Conservation (phyloP, 2,113 vertebrate species). For the Odocoileus hemionus region DNA sequence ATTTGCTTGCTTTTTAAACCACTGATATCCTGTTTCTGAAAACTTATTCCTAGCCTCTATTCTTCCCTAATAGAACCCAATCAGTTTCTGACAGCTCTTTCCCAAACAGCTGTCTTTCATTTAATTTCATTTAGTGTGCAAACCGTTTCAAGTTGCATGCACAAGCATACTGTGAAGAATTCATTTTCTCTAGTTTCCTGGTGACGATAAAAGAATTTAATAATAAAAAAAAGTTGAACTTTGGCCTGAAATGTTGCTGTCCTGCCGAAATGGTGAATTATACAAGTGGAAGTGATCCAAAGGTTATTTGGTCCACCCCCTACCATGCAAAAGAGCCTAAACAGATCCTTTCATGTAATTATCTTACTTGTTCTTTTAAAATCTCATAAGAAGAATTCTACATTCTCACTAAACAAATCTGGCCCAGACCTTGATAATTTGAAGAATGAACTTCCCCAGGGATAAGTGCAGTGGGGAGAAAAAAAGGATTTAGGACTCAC, state of each 20-base stretch:
- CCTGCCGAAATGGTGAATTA: slow-evolving; percentile 61
- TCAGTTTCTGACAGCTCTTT: slow-evolving; percentile 69
- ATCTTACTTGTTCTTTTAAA: slow-evolving; percentile 64
- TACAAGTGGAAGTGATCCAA: slow-evolving; percentile 59
- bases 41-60: slow-evolving; percentile 49
- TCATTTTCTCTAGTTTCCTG: slow-evolving; percentile 74
- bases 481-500: background rate
- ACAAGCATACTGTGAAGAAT: slow-evolving; percentile 69
- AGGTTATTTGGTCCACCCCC: slow-evolving; percentile 51
- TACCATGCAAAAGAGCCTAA: slow-evolving; percentile 44
- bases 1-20: slow-evolving; percentile 56
- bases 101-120: slow-evolving; percentile 74
- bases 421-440: slow-evolving; percentile 60
- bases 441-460: slow-evolving; percentile 54
- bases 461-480: background rate
- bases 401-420: slow-evolving; percentile 65
- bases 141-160: slow-evolving; percentile 69
- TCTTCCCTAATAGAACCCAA: slow-evolving; percentile 64
- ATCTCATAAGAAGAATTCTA: slow-evolving; percentile 54
- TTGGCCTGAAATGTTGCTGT: slow-evolving; percentile 52
- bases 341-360: slow-evolving; percentile 59
- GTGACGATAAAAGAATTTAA: slow-evolving; percentile 69
- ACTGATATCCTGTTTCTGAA: slow-evolving; percentile 67
- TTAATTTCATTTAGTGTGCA: slow-evolving; percentile 72
- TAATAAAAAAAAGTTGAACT: slow-evolving; percentile 59